Evolutionary conservation across 2,113 vertebrate genomes (phyloP).

Genomic region (Sinocyclocheilus maitianheensis): DNA sequence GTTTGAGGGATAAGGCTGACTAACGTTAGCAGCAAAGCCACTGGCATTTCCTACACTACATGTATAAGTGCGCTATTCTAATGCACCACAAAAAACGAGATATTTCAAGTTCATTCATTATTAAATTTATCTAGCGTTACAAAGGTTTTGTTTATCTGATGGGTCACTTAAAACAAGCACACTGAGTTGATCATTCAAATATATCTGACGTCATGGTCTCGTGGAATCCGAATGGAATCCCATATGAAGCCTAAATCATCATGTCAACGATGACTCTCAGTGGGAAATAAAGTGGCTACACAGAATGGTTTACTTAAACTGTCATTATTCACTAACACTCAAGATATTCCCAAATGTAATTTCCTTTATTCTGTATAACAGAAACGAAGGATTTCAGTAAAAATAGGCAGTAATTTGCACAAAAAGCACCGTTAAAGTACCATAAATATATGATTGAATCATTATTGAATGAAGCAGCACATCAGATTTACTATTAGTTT

Average conservation of each 20-base stretch:
- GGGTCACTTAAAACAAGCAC: neutral
- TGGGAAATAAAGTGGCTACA: neutral
- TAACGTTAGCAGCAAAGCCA: slow-evolving; percentile 21
- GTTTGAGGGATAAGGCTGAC: slow-evolving; percentile 20
- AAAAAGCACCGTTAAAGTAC: no score
- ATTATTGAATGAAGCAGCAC: no score
- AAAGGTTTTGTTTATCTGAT: neutral
- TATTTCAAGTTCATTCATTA: neutral
- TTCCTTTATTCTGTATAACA: no score
- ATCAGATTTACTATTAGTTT: no score
- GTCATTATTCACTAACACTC: no score
- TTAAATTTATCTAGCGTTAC: neutral
- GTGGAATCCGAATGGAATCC: neutral
- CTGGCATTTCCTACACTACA: slow-evolving; percentile 1
- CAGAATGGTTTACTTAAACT: no score
- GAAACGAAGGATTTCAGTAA: no score
- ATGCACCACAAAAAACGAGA: neutral
- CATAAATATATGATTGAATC: no score
- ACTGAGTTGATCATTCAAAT: neutral
- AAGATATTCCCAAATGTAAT: no score
- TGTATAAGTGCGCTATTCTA: neutral
- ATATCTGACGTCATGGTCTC: neutral
- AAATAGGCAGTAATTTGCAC: no score
- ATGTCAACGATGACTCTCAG: neutral
- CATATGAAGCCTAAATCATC: neutral